Evolutionary conservation across 2,888 invertebrate species (phyloP).

Genomic region (Dynastes maya): DNA sequence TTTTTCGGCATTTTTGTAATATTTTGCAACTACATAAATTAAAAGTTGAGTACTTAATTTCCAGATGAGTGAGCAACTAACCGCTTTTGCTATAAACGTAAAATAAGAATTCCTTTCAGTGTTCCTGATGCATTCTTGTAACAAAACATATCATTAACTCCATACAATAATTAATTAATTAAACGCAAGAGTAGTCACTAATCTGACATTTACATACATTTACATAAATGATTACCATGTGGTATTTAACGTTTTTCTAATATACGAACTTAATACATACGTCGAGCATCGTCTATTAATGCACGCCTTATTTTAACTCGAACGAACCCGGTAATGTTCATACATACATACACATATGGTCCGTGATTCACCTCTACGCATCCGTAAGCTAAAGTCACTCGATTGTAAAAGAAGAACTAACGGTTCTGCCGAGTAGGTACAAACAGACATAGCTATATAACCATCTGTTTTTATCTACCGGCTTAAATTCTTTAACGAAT

Average conservation of each 20-base stretch:
- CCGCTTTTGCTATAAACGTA: background rate
- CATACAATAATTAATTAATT: conserved; percentile 16
- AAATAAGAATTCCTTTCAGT: background rate
- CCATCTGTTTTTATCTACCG: conserved; percentile 34
- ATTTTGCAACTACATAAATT: too few species aligned
- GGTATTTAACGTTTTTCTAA: conserved; percentile 22
- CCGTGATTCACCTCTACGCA: conserved; percentile 33
- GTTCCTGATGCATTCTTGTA: background rate
- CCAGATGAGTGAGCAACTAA: background rate
- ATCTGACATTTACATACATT: conserved; percentile 30
- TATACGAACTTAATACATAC: background rate
- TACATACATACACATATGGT: conserved; percentile 20
- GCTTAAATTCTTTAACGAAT: conserved; percentile 30
- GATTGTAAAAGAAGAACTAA: conserved; percentile 32
- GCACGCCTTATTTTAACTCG: conserved; percentile 3
- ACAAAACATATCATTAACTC: background rate
- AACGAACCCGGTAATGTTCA: conserved; percentile 1
- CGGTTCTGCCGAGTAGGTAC: conserved; percentile 17
- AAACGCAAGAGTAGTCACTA: conserved; percentile 25
- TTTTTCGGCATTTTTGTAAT: too few species aligned
- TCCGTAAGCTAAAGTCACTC: conserved; percentile 25
- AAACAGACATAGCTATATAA: background rate
- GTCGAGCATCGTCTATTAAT: background rate
- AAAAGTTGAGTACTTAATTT: background rate
- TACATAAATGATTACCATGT: conserved; percentile 21